These are phyloP conservation scores for Leptinotarsa haldemani DNA, from an alignment of 2,888 invertebrate species.

Conservation along the genomic window DNA sequence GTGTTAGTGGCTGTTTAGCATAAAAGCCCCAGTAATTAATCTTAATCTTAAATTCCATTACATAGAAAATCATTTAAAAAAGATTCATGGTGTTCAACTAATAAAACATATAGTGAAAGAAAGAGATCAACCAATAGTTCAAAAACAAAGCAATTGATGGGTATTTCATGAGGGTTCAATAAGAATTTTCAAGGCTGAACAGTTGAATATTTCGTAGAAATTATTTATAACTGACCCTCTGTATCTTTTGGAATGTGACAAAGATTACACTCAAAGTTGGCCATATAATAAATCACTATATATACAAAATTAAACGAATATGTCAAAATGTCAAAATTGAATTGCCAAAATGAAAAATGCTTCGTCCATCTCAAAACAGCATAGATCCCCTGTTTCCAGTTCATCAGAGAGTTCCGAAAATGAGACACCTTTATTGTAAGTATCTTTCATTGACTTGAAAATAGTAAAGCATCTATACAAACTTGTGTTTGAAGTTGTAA, in stretches of 20 bases:
- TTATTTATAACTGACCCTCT: background rate
- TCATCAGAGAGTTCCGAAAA: constrained; percentile 23
- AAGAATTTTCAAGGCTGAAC: too few relatives aligned
- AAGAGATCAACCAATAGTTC: too few relatives aligned
- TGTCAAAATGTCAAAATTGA: constrained; percentile 32
- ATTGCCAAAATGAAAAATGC: constrained; percentile 8
- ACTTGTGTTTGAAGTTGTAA: background rate
- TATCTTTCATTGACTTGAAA: background rate
- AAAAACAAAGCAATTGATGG: too few relatives aligned
- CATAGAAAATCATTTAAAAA: too few relatives aligned
- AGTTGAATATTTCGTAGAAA: too few relatives aligned
- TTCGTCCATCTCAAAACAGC: background rate
- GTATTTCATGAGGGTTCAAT: too few relatives aligned
- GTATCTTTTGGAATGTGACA: background rate
- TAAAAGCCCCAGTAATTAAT: too few relatives aligned
- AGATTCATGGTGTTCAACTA: too few relatives aligned
- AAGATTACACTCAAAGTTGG: background rate
- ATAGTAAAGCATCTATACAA: background rate
- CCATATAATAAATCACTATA: background rate
- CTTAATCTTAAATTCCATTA: too few relatives aligned
- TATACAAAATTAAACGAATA: constrained; percentile 3
- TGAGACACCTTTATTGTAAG: constrained; percentile 30
- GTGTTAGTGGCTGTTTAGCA: too few relatives aligned
- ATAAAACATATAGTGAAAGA: too few relatives aligned
- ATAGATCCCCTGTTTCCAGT: constrained; percentile 2